Evolutionary conservation across 1,140 invertebrate genomes (phyloP).

Genomic region (Drosophila novamexicana): DNA sequence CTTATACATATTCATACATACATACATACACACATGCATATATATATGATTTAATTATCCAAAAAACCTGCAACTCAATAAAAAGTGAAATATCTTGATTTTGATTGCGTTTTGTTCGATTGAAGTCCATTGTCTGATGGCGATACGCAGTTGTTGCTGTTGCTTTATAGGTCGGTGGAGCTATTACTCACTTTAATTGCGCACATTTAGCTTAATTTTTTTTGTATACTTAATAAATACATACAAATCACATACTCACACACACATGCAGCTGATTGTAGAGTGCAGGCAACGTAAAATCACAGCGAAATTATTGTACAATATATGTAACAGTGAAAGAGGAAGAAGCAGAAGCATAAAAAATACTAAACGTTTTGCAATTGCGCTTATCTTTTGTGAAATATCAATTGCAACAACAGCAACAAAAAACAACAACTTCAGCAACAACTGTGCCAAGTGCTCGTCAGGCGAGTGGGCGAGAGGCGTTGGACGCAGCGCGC

Average conservation of each 20-base stretch:
- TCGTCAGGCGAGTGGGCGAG: constrained; percentile 25
- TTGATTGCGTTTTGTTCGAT: constrained; percentile 67
- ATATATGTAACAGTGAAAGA: constrained; percentile 50
- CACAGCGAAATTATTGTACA: constrained; percentile 59
- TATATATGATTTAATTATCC: constrained; percentile 37
- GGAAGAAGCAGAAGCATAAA: constrained; percentile 4
- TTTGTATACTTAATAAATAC: constrained; percentile 46
- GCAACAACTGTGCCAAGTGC: constrained; percentile 44
- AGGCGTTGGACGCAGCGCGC: constrained; percentile 1
- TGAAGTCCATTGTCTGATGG: constrained; percentile 58
- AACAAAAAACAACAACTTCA: constrained; percentile 22
- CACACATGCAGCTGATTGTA: not conserved
- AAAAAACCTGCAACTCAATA: constrained; percentile 55
- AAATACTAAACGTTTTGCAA: constrained; percentile 75
- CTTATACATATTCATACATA: constrained; percentile 5
- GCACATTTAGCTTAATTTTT: constrained; percentile 78
- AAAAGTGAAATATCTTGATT: constrained; percentile 69
- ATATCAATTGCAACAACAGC: constrained; percentile 70
- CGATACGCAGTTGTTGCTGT: constrained; percentile 21
- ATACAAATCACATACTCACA: constrained; percentile 18
- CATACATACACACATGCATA: not conserved
- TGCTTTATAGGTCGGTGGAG: constrained; percentile 47
- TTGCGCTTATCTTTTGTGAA: constrained; percentile 76
- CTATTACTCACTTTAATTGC: constrained; percentile 79
- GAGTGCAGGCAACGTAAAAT: constrained; percentile 55